Evolutionary conservation across 2,888 invertebrate genomes (phyloP), one percentile per base, ranked within the genome.

Genomic region (Stegana nigrithorax): DNA sequence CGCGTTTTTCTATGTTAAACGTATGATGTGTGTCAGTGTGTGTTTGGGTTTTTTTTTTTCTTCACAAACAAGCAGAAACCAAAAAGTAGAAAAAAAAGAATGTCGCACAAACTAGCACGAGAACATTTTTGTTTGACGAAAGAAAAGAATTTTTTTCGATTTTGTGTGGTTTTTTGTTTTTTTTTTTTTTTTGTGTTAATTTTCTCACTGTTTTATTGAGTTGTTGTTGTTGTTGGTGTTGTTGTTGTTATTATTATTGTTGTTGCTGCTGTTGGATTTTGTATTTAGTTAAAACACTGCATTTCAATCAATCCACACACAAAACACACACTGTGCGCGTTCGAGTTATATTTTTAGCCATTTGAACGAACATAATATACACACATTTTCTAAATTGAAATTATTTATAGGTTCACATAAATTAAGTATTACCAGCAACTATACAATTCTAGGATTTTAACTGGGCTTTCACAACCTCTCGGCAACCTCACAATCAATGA

Each of bases 321-420:
- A 44, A n/a, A 12, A 44, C 27, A 50, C 10, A 72, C 67, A 76
- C 32, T 45, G 36, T 58, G 27, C 25, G 32, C 51, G 32, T 56
- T 50, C 51, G 50, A 23, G 25, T 47, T 56, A 72, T 75, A 79
- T 79, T 75, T 78, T 79, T 79, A 75, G 79, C 78, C 65, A 68
- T 71, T 75, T 53, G 36, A 59, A 25, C 64, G 60, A 59, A 63
- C 61, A 64, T 59, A 53, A 57, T 65, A 62, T 63, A 67, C 73
- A 72, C 72, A 73, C 69, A 80, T 78, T 78, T 71, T 75, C 73
- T 73, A 74, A 73, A 73, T 73, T 70, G 64, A 79, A 73, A 80
- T 79, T 81, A 82, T 82, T 82, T 81, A 81, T 81, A 80, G 82
- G 75, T 75, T 74, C 78, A 78, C 75, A 79, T 74, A 79, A 77